A percentile compares a stretch with the other conserved stretches of the same genome.
Evolutionary conservation across 2,888 invertebrate species (phyloP).

Genomic region (Automeris io): DNA sequence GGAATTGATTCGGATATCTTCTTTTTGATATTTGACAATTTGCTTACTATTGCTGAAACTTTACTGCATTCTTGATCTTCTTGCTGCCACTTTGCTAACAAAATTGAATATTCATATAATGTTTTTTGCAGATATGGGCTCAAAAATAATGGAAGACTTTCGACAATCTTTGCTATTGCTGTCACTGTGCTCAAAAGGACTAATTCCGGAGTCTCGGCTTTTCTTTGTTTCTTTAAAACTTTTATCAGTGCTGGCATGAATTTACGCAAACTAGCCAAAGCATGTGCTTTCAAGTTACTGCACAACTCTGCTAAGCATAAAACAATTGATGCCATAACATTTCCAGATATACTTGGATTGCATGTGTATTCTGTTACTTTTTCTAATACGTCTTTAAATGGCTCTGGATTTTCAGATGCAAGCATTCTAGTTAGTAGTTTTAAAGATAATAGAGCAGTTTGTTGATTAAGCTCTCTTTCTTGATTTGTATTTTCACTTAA

Average conservation of each 20-base stretch:
- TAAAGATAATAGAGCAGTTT: conserved; percentile 88
- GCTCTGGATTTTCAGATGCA: conserved; percentile 80
- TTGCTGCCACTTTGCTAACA: conserved; percentile 72
- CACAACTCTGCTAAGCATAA: conserved; percentile 89
- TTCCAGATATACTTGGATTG: conserved; percentile 68
- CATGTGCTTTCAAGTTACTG: conserved; percentile 83
- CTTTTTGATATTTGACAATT: conserved; percentile 78
- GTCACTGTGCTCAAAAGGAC: conserved; percentile 85
- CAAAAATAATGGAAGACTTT: conserved; percentile 87
- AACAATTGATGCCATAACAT: conserved; percentile 84
- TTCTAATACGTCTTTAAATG: conserved; percentile 83
- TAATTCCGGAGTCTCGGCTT: conserved; percentile 77
- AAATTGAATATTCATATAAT: conserved; percentile 78
- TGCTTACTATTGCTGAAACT: conserved; percentile 72
- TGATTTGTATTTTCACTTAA: conserved; percentile 50
- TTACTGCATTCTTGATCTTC: conserved; percentile 67
- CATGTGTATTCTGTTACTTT: conserved; percentile 80
- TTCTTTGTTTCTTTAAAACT: conserved; percentile 78
- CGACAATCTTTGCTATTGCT: conserved; percentile 88
- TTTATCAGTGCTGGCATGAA: conserved; percentile 87
- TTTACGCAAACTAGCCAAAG: conserved; percentile 83
- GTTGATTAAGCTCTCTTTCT: conserved; percentile 84
- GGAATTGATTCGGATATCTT: conserved; percentile 83
- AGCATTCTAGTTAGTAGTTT: conserved; percentile 88
- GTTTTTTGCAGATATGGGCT: conserved; percentile 89